phyloP scores from a whole-genome alignment of 2,113 vertebrate species.

The Takifugu bimaculatus region DNA sequence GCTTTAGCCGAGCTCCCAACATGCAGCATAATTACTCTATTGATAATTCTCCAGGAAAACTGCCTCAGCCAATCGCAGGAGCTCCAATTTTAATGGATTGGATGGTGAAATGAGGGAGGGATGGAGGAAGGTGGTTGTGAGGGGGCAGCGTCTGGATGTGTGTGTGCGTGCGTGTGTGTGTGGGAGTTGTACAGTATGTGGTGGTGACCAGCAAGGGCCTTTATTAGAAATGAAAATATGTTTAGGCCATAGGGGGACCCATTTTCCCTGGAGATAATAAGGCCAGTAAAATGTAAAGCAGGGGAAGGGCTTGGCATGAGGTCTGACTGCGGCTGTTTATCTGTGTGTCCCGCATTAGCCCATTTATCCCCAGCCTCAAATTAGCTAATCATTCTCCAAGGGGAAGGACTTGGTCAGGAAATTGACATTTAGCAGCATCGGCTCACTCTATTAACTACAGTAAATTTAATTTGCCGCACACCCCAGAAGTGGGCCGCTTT shows the following conservation, averaged over 20 bases:
- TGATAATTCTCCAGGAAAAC: conserved; percentile 80
- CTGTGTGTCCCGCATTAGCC: conserved; percentile 76
- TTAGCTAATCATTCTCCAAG: conserved; percentile 80
- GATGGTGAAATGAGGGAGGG: conserved; percentile 54
- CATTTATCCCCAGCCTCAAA: conserved; percentile 77
- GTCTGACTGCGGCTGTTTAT: conserved; percentile 74
- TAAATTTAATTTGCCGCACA: conserved; percentile 81
- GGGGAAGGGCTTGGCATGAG: conserved; percentile 68
- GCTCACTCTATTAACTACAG: conserved; percentile 82
- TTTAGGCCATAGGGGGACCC: conserved; percentile 74
- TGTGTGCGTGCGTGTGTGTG: conserved; percentile 1
- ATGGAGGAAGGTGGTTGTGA: conserved; percentile 46
- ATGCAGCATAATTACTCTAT: conserved; percentile 82
- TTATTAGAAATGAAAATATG: conserved; percentile 79
- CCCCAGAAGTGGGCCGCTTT: conserved; percentile 72
- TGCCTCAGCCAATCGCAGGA: conserved; percentile 71
- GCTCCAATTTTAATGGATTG: conserved; percentile 75
- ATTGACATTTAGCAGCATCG: conserved; percentile 81
- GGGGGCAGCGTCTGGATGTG: conserved; percentile 22
- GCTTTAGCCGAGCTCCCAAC: conserved; percentile 69
- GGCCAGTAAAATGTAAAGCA: conserved; percentile 79
- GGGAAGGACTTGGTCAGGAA: conserved; percentile 80
- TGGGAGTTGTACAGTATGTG: conserved; percentile 24
- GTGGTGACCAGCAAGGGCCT: conserved; percentile 61
- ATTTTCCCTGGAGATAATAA: conserved; percentile 79